These are phyloP conservation scores for Bombus pascuorum DNA, from an alignment of 1,140 invertebrate genomes.

Conservation along the genomic window DNA sequence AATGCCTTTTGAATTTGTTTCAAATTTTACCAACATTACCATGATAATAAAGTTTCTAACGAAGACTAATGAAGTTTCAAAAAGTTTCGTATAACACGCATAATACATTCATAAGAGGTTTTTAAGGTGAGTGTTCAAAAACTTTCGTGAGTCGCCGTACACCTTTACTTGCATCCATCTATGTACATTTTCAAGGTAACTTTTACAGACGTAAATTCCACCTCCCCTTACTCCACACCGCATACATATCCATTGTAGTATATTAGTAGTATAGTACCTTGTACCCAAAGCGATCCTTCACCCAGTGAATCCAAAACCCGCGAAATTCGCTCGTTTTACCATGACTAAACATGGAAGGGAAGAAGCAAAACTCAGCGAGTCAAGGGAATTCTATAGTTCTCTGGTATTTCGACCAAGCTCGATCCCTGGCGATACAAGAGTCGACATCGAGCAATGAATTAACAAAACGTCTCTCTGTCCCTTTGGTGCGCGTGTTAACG, in stretches of 20 bases:
- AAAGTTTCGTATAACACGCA: not conserved
- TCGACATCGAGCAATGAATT: conserved; percentile 3
- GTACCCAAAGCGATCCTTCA: not conserved
- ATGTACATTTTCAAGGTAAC: not conserved
- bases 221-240: too few species aligned
- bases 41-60: not conserved
- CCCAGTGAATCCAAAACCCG: not conserved
- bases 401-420: not conserved
- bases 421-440: not conserved
- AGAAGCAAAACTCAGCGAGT: not conserved
- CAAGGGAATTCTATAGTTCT: not conserved
- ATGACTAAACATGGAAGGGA: not conserved
- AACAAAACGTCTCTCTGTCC: conserved; percentile 18
- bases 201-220: not conserved
- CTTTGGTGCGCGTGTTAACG: not conserved
- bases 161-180: not conserved
- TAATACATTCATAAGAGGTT: not conserved
- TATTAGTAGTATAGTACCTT: not conserved
- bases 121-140: not conserved
- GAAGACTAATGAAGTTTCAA: not conserved
- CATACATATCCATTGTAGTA: not conserved
- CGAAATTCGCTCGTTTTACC: not conserved
- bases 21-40: too few species aligned
- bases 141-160: not conserved
- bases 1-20: too few species aligned